Evolutionary conservation across 2,888 invertebrate genomes (phyloP), one percentile per base, ranked within the genome.

Genomic region (Antheraea yamamai): DNA sequence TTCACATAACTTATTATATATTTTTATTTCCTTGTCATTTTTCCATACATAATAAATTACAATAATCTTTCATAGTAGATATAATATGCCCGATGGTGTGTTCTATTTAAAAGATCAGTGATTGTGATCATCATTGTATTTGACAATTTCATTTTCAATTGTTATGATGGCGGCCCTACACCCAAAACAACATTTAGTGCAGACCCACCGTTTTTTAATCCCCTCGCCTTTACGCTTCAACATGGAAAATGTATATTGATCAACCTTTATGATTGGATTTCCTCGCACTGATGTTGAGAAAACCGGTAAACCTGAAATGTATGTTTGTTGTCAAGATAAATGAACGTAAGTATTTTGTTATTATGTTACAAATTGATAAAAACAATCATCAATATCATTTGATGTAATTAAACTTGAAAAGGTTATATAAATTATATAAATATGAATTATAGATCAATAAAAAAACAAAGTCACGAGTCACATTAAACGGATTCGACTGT

Each of bases 251-350:
- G 84, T 79, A 75, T 86, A 80, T 1, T 26, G 73, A 8, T 85
- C 87, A 18, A 85, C 75, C 51, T 83, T 77, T 12, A 88, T 79
- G 0, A 84, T 79, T 4, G 84, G 85, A 39, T 84, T 85, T 0
- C 88, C 87, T n/a, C 76, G 80, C 8, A 81, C 77, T 0, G 86
- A 84, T 66, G 70, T 79, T 7, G 78, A 78, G 26, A 79, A 85
- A 23, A 80, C 75, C 7, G 82, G 75, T 51, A 75, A 75, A 73
- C 74, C 75, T 81, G 77, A 55, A 83, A 70, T 7, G 39, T 70
- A 30, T 30, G n/a, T 4, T 30, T 66, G 16, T 1, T 66, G 26
- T 66, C 18, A 30, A 26, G 26, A 26, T 23, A 10, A 61, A 61
- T 23, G 23, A 61, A 61, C n/a, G 8, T 55, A n/a, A n/a, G 6